Percentiles rank a stretch among this genome's conserved stretches.
These are phyloP conservation scores for Antennarius striatus DNA, from an alignment of 2,113 vertebrate genomes.

Conservation along the genomic window DNA sequence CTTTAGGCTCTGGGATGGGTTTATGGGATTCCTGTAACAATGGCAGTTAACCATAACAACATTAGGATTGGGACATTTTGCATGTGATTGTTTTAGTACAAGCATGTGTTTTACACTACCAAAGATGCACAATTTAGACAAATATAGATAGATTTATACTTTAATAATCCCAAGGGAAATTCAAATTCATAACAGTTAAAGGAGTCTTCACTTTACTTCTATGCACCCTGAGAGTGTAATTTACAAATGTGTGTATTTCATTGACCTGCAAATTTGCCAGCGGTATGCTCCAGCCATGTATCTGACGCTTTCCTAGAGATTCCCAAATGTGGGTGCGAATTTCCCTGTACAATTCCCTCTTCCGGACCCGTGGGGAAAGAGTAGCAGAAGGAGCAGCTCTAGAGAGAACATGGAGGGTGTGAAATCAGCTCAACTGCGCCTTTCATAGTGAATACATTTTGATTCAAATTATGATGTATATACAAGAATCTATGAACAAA, in stretches of 20 bases:
- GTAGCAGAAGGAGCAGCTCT: constrained; percentile 59
- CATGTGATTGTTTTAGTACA: background rate
- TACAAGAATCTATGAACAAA: background rate
- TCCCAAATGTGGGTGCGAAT: constrained; percentile 83
- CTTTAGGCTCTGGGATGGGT: constrained; percentile 69
- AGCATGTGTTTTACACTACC: background rate
- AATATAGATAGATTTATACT: too few species aligned
- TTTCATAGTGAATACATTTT: background rate
- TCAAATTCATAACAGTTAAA: too few species aligned
- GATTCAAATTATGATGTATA: background rate
- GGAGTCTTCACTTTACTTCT: background rate
- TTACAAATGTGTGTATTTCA: background rate
- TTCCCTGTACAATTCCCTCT: constrained; percentile 80
- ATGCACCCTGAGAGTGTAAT: background rate
- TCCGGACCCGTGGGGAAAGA: constrained; percentile 76
- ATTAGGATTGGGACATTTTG: background rate
- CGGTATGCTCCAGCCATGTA: constrained; percentile 83
- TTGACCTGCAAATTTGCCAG: constrained; percentile 66
- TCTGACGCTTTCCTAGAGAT: constrained; percentile 77
- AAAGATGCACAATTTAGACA: background rate
- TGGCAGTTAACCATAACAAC: constrained; percentile 3
- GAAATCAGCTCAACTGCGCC: background rate
- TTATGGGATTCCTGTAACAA: constrained; percentile 58
- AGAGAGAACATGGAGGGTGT: constrained; percentile 19
- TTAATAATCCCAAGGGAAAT: too few species aligned